Conservation (phyloP, 2,797 vertebrate species). For the Helicolenus hilgendorfi region DNA sequence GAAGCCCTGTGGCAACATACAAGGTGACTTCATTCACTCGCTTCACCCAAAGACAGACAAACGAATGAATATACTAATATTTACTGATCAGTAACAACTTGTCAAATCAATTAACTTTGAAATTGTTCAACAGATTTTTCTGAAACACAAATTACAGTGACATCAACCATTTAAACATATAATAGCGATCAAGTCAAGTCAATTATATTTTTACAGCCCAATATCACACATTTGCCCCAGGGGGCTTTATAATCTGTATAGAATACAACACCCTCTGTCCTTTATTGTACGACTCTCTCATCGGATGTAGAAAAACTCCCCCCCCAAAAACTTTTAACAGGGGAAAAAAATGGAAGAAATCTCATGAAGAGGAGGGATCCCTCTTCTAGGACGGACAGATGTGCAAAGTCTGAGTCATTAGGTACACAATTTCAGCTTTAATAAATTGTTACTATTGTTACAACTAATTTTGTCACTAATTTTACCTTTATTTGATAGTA, state of each 20-base stretch:
- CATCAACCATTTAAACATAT: neutral
- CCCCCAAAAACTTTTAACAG: neutral
- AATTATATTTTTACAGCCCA: neutral
- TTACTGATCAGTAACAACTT: neutral
- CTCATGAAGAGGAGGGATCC: neutral
- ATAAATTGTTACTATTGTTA: no score
- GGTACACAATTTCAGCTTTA: no score
- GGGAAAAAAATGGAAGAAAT: no score
- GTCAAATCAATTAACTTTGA: neutral
- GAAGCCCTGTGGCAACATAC: neutral
- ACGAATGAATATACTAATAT: neutral
- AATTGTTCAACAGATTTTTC: neutral
- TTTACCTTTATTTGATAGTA: no score
- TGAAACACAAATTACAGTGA: neutral
- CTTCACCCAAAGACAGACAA: neutral
- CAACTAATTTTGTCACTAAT: no score
- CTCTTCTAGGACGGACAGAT: neutral
- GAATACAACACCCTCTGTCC: neutral
- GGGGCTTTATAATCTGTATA: neutral
- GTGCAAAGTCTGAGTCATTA: neutral
- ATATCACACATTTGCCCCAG: neutral
- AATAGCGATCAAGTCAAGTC: neutral
- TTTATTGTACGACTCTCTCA: neutral
- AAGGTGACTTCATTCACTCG: conserved; percentile 24
- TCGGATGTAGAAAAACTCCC: neutral